Evolutionary conservation across 2,888 invertebrate species (phyloP), one percentile per base, ranked within the genome.

Genomic region (Eledona agricola): DNA sequence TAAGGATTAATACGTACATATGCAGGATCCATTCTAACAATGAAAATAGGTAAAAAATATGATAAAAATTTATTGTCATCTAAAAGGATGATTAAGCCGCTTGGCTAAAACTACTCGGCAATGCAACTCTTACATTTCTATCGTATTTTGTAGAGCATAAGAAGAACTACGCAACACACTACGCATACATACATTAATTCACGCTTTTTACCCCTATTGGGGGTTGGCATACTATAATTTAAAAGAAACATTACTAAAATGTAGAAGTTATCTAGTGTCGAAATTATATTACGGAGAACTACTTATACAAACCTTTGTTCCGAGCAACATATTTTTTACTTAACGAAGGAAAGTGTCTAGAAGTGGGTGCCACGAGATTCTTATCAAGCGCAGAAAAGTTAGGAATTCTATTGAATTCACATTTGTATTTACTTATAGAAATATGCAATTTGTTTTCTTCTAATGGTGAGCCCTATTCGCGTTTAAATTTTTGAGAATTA

Each of bases 171-270:
- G 73, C 76, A 77, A 70, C 75, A 71, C 63, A 77, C 74, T 75
- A 77, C 75, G 68, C 76, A 77, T 77, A 77, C 76, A 77, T 77
- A 77, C 76, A 77, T 75, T 71, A 77, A 69, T 72, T 76, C 76
- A 73, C 75, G 72, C 72, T 77, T 76, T 76, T 77, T 77, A 42
- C 76, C 76, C 76, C 75, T 70, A 63, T 76, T 75, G 58, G 76
- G 76, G 73, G 74, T 71, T 64, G 76, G 75, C 73, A 75, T 75
- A 76, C 76, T 76, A 76, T 69, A 72, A 72, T 69, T 63, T 61
- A 65, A 66, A 64, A 65, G 61, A 58, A 56, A 67, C 34, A 59
- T 63, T 62, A 63, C 61, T 65, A 45, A 9, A 37, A 26, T 15
- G 10, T 4, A 5, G 3, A n/a, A n/a, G n/a, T n/a, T n/a, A n/a